Conservation (phyloP, 2,797 vertebrate species). For the Pelodytes ibericus region DNA sequence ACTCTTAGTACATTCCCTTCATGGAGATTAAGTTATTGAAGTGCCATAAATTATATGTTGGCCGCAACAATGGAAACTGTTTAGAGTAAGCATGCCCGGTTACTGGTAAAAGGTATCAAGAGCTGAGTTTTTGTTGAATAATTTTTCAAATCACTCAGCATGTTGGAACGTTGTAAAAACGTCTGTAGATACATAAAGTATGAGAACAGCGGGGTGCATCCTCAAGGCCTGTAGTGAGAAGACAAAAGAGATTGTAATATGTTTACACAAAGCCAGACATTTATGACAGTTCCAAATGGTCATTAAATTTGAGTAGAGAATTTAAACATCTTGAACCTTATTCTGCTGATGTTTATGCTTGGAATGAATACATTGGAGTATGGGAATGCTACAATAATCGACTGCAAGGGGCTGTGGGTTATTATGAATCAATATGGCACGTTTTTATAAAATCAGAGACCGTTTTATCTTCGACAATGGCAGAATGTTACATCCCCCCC, state of each 20-base stretch:
- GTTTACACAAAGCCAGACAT: background rate
- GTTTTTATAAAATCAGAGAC: background rate
- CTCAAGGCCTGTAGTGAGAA: background rate
- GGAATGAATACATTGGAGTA: background rate
- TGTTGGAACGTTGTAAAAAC: background rate
- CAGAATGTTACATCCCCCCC: background rate
- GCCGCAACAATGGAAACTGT: background rate
- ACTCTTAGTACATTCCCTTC: background rate
- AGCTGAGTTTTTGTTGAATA: background rate
- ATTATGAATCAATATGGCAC: background rate
- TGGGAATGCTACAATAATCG: background rate
- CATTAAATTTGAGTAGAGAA: background rate
- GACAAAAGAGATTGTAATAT: background rate
- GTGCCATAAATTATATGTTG: background rate
- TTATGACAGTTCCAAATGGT: background rate
- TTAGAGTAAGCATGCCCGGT: background rate
- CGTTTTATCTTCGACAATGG: background rate
- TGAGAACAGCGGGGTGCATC: constrained; percentile 3
- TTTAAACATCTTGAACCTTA: background rate
- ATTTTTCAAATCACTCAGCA: background rate
- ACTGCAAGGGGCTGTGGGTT: background rate
- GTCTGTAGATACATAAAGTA: background rate
- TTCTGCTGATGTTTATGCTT: background rate
- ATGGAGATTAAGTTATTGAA: background rate
- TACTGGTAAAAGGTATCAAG: background rate